Base-by-base conservation (phyloP, 2,113 vertebrate genomes). In the Triplophysa siluroides region DNA sequence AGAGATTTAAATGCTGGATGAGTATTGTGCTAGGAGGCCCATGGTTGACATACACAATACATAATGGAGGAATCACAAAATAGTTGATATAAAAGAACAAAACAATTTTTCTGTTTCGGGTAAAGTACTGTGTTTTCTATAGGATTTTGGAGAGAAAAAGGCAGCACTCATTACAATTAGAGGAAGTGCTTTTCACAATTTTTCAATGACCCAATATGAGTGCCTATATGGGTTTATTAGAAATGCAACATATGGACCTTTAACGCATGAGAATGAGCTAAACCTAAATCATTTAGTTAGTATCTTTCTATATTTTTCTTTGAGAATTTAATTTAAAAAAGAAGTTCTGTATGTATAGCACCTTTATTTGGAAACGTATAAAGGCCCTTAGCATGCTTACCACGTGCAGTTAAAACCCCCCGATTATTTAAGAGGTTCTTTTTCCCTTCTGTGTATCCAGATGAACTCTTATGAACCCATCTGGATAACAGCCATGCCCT, bases 361-460 rank as follows among this genome's bases (percentile, higher is more conserved):
- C 38, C 52, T 64, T 76, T 54, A 83, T 83, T 75, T 83, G 63
- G 77, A 79, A 79, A 83, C 54, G 60, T 50, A 38, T 45, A 50
- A 79, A 76, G 56, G 14, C 18, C 19, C 14, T 58, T 45, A 26
- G n/a, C 56, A 81, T 84, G 70, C 66, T 21, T 56, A 56, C 26
- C 60, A 7, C 24, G 54, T 67, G 47, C 8, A 43, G 78, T 69
- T 29, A 45, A 62, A 66, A 65, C 16, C 43, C 45, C 47, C 33
- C 63, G 68, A 68, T 77, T 67, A 61, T 80, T 83, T 66, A 80
- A 83, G 67, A 80, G 78, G 45, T 80, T 26, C 47, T 62, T 72
- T 24, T 50, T 38, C 5, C 67, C n/a, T 16, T 29, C 64, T 14
- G 45, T 58, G 66, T 43, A 50, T 63, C 14, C 66, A 23, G 43